Evolutionary conservation across 2,888 invertebrate genomes (phyloP), one percentile per base, ranked within the genome.

Genomic region (Andricus quercusramuli): DNA sequence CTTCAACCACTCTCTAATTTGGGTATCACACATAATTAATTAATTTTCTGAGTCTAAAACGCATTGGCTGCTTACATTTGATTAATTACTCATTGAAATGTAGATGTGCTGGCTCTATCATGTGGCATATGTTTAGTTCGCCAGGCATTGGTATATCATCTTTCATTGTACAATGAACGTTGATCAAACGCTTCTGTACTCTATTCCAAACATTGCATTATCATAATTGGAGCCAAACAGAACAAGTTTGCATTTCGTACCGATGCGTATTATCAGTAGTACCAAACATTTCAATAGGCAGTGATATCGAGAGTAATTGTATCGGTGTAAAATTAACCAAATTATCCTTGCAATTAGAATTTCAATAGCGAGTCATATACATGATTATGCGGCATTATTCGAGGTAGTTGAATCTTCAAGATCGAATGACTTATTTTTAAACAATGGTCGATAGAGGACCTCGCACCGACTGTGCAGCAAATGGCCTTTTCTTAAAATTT

Each of bases 221-320:
- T 51, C 25, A 70, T 70, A 70, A 70, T 70, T 70, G 20, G 17
- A 70, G 29, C 51, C 51, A 70, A 70, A 70, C 70, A 68, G 44
- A 68, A 68, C 68, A 68, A 68, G 68, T 68, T 47, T 47, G 68
- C 47, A 68, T 68, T 68, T 68, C 47, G 25, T 68, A 47, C 22
- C 25, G 41, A 6, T 68, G 47, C 47, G 25, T 22, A 47, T 25
- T 68, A 47, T 68, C 68, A 68, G 47, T 37, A 51, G n/a, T 2
- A 47, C 47, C 22, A 15, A 47, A 47, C 47, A 41, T 68, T 68
- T 68, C 44, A 25, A 47, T 68, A 68, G 22, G 25, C 68, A 47
- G 25, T 68, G 51, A 20, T 70, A 47, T 20, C 9, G 2, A 5
- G 47, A 47, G 47, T 51, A 51, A 47, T 70, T 70, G 47, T 3